phyloP scores from a whole-genome alignment of 2,888 invertebrate genomes.

The Tiliacea aurago region DNA sequence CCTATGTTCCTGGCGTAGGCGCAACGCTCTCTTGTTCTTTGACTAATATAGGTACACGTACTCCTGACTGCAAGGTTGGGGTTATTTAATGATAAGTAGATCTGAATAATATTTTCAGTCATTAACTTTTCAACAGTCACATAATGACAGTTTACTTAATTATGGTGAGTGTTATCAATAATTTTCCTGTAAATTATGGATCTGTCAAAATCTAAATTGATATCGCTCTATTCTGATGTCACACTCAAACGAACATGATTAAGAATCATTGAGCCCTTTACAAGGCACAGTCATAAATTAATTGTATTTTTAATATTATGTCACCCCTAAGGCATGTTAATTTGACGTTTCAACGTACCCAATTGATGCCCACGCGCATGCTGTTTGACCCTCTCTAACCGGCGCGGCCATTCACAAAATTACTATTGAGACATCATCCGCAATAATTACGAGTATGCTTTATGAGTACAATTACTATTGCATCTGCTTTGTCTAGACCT shows the following conservation, averaged over 20 bases:
- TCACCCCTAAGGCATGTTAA: slow-evolving; percentile 81
- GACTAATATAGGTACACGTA: slow-evolving; percentile 38
- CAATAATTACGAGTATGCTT: slow-evolving; percentile 77
- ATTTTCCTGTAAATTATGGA: slow-evolving; percentile 7
- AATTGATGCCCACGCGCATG: slow-evolving; percentile 87
- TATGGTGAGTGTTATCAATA: not conserved
- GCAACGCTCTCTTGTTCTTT: slow-evolving; percentile 56
- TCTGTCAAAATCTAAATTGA: slow-evolving; percentile 37
- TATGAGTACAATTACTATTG: slow-evolving; percentile 67
- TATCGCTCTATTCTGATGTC: slow-evolving; percentile 32
- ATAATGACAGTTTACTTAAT: not conserved
- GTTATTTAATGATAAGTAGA: not conserved
- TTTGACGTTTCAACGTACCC: slow-evolving; percentile 85
- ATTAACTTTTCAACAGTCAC: not conserved
- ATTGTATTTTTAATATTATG: slow-evolving; percentile 59
- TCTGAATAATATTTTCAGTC: not conserved
- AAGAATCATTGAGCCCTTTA: slow-evolving; percentile 45
- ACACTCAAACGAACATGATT: slow-evolving; percentile 35
- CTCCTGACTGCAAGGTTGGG: slow-evolving; percentile 52
- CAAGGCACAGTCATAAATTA: slow-evolving; percentile 52
- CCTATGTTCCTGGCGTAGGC: slow-evolving; percentile 67
- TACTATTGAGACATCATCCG: slow-evolving; percentile 86
- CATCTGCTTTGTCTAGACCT: slow-evolving; percentile 33
- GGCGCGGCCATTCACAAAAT: slow-evolving; percentile 81
- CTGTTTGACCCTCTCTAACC: slow-evolving; percentile 80